Evolutionary conservation across 2,888 invertebrate genomes (phyloP), one percentile per base, ranked within the genome.

Genomic region (Agrypnus murinus): DNA sequence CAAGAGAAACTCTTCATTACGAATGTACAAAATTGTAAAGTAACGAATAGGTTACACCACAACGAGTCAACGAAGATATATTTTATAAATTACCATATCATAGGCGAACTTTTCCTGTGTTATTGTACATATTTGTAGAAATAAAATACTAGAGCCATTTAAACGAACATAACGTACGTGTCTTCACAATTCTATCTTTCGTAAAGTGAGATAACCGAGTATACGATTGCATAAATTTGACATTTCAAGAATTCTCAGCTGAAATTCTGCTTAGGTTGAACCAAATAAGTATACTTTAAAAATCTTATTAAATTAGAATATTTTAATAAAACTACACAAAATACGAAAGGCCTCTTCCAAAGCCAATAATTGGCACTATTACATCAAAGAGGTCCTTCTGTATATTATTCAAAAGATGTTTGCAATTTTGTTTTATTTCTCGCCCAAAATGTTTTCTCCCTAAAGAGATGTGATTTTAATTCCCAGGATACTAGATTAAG

Each of bases 41-140:
- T 81, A 79, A 81, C 78, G 15, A 64, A 48, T 79, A 78, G 77
- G 79, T 79, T 79, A 77, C 77, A 73, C 45, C 53, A 79, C 79
- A 79, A 80, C 79, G 79, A 80, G 71, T 75, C 72, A 78, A 70
- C 71, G 71, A 76, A 77, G 65, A 73, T 83, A 83, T 84, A 83
- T 83, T 84, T 84, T 84, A 79, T 83, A 83, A 83, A 81, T 77
- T 79, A 80, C 75, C 82, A 83, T 82, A 82, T 82, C 82, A 80
- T 80, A 79, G 78, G 75, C 73, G 79, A 76, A 74, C 60, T 74
- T 74, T 75, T 75, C 75, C 69, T 77, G 76, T 78, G 76, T 78
- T 74, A 74, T 67, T 79, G 78, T 80, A 81, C 65, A 79, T 78
- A 78, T 67, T 68, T 71, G 76, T 77, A 80, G 76, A 78, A 79